A percentile compares a stretch with the other conserved stretches of the same genome.
These are phyloP conservation scores for Triplophysa tibetana DNA, from an alignment of 2,113 vertebrate genomes.

Conservation along the genomic window DNA sequence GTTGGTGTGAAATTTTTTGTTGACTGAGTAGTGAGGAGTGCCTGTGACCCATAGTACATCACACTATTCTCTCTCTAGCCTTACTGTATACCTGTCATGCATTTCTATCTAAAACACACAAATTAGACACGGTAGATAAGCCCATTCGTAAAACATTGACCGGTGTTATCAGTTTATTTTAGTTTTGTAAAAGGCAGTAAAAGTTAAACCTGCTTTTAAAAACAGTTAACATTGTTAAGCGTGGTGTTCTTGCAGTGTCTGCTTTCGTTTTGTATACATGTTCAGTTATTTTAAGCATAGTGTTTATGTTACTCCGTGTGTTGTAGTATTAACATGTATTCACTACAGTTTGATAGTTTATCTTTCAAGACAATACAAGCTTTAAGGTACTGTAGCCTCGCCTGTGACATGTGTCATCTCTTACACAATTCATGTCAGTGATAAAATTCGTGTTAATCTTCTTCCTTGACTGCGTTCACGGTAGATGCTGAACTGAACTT, in stretches of 20 bases:
- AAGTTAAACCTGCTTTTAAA: too few species aligned
- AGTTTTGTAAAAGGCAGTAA: background rate
- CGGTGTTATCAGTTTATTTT: background rate
- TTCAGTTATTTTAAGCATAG: background rate
- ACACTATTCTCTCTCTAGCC: background rate
- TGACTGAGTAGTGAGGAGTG: background rate
- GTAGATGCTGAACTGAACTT: slow-evolving; percentile 29
- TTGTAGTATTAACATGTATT: background rate
- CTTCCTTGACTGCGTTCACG: background rate
- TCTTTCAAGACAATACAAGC: slow-evolving; percentile 39
- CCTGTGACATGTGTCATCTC: slow-evolving; percentile 9
- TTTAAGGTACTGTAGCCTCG: background rate
- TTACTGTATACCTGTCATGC: slow-evolving; percentile 2
- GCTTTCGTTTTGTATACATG: too few species aligned
- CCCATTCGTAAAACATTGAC: slow-evolving; percentile 15
- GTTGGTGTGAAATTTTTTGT: background rate
- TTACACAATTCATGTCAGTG: slow-evolving; percentile 38
- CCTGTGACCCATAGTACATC: slow-evolving; percentile 7
- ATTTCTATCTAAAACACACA: slow-evolving; percentile 27
- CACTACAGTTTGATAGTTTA: background rate
- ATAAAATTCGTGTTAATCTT: slow-evolving; percentile 23
- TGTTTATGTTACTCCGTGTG: background rate
- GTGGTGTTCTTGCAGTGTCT: too few species aligned
- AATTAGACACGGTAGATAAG: slow-evolving; percentile 6
- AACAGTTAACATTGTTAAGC: too few species aligned